A percentile compares a stretch with the other conserved stretches of the same genome.
Conservation (phyloP, 2,113 vertebrate genomes). For the Microcebus tavaratra region DNA sequence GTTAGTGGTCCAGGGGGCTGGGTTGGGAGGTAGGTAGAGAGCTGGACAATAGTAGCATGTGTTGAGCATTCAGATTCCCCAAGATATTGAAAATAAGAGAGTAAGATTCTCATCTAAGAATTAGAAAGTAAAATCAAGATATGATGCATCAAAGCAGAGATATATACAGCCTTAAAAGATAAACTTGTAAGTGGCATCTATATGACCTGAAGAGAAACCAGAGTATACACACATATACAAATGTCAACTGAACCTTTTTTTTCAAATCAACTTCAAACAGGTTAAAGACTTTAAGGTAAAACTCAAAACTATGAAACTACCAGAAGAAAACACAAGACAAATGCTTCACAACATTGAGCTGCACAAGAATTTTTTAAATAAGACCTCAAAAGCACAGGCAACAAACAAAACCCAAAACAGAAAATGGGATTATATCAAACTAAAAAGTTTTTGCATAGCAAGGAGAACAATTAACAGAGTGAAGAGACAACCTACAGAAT, state of each 20-base stretch:
- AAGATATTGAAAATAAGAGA: not conserved
- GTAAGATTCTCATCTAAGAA: not conserved
- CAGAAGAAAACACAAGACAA: not conserved
- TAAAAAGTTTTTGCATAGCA: not conserved
- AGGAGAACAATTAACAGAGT: not conserved
- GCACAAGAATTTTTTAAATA: not conserved
- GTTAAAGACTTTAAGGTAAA: not conserved
- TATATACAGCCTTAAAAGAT: not conserved
- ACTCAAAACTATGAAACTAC: not conserved
- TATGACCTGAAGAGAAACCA: not conserved
- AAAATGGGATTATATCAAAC: not conserved
- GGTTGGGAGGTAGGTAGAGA: not conserved
- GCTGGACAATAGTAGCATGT: accelerated
- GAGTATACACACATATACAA: not conserved
- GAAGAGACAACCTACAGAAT: not conserved
- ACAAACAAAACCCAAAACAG: not conserved
- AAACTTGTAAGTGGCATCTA: not conserved
- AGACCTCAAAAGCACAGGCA: not conserved
- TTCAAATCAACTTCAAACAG: not conserved
- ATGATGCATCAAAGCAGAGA: not conserved
- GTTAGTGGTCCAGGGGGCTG: not conserved
- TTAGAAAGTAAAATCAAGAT: not conserved
- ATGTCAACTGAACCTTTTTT: not conserved
- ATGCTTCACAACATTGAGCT: not conserved
- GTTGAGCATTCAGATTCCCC: not conserved